Evolutionary conservation across 92 coral and sea anemone genomes (phyloP), one percentile per base, ranked within the genome.

Genomic region (Galaxea fascicularis): DNA sequence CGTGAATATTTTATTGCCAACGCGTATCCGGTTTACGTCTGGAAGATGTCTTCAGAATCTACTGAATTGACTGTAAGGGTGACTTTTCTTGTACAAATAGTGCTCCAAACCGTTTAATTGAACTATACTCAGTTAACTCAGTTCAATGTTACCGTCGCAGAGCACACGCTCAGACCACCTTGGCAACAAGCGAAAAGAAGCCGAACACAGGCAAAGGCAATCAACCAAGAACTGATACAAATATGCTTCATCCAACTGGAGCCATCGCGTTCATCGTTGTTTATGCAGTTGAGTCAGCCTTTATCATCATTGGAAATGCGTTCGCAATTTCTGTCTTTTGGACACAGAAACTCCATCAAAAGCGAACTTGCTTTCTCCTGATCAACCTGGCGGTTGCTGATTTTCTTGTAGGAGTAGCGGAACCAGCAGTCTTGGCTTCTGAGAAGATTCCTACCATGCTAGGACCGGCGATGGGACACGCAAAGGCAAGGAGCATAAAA

Each of bases 371-470:
- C 27, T 26, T 53, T 54, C 65, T 74, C 6, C 31, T 77, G 22
- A 62, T 77, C 71, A 77, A 44, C 57, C 82, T 59, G 15, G 30
- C 82, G 8, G 68, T 60, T 4, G 82, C 82, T 21, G 82, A 77
- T 44, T 25, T 77, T 1, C 82, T 77, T 39, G 71, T 77, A 4
- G 82, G 82, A 11, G 13, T 77, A 29, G 26, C 57, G 11, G 57
- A 31, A 35, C 39, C 56, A 0, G 25, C 59, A 12, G 39, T 35
- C 22, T 0, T 59, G 9, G 82, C 18, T 1, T 39, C 71, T 0
- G 25, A 24, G 14, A 62, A 21, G 10, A 16, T 53, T 35, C n/a
- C 82, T 17, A 27, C 25, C 21, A 21, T 8, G 10, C 28, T 1
- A 12, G 21, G 22, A 8, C 22, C n/a, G n/a, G n/a, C 3, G 18